These are phyloP conservation scores for Aphelocoma coerulescens DNA, from an alignment of 2,113 vertebrate genomes.

Conservation along the genomic window DNA sequence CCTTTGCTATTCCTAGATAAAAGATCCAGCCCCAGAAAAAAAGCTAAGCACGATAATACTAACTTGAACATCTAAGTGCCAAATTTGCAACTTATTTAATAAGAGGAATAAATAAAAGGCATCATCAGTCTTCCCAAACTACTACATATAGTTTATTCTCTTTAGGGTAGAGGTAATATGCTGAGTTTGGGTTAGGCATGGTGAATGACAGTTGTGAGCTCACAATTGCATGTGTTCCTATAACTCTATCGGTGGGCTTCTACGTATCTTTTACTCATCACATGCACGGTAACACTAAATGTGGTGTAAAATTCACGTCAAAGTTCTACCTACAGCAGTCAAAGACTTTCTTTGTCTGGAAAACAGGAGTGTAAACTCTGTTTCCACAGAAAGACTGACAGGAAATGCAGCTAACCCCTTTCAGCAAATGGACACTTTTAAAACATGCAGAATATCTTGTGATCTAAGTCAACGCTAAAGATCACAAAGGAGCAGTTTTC, in stretches of 20 bases:
- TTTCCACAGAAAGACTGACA: not conserved
- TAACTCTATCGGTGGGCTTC: not conserved
- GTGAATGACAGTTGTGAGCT: not conserved
- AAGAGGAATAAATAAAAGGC: not conserved
- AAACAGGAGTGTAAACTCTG: not conserved
- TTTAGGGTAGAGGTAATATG: not conserved
- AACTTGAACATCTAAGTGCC: not conserved
- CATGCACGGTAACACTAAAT: fast-evolving
- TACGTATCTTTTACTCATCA: not conserved
- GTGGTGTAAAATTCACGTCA: not conserved
- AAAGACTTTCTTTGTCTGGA: not conserved
- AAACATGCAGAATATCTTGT: not conserved
- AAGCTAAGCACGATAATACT: not conserved
- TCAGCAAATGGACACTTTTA: not conserved
- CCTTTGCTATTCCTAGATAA: not conserved
- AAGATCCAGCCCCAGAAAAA: not conserved
- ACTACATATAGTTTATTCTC: not conserved
- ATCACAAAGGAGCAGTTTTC: not conserved
- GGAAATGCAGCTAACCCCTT: not conserved
- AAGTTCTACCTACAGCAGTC: not conserved
- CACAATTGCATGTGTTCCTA: not conserved
- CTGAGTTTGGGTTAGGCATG: not conserved
- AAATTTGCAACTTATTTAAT: not conserved
- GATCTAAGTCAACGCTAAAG: not conserved
- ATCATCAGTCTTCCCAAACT: not conserved